Percentiles rank a stretch among this genome's conserved stretches.
These are phyloP conservation scores for Tetramorium alpestre DNA, from an alignment of 1,140 invertebrate genomes.

Conservation along the genomic window DNA sequence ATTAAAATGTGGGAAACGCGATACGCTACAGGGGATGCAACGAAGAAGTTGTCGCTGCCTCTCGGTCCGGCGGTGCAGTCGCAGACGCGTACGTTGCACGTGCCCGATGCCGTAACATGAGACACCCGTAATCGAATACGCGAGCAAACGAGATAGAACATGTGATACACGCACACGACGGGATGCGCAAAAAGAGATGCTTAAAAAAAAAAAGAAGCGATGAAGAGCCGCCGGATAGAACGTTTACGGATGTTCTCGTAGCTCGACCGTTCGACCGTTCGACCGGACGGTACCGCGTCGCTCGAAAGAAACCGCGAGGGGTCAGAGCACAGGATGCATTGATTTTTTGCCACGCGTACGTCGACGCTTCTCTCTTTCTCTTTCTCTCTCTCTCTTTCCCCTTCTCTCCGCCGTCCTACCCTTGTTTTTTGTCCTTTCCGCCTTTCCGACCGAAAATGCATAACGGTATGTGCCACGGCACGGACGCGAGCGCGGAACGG, in stretches of 20 bases:
- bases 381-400: neutral
- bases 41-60: slow-evolving; percentile 25
- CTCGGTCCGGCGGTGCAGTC: slow-evolving; percentile 23
- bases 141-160: slow-evolving; percentile 68
- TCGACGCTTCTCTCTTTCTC: slow-evolving; percentile 44
- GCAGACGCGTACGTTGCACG: slow-evolving; percentile 60
- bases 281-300: slow-evolving; percentile 60
- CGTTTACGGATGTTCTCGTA: slow-evolving; percentile 27
- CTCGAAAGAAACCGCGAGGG: slow-evolving; percentile 61
- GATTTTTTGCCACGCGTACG: slow-evolving; percentile 66
- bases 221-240: slow-evolving; percentile 46
- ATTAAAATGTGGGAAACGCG: slow-evolving; percentile 47
- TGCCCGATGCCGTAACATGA: slow-evolving; percentile 77
- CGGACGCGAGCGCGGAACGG: slow-evolving; percentile 28
- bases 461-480: slow-evolving; percentile 77
- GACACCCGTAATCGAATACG: slow-evolving; percentile 82
- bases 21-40: slow-evolving; percentile 15
- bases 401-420: neutral
- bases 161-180: slow-evolving; percentile 41
- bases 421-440: slow-evolving; percentile 27
- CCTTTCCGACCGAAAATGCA: slow-evolving; percentile 71
- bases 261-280: slow-evolving; percentile 53
- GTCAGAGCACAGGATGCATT: slow-evolving; percentile 73
- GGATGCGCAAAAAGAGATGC: slow-evolving; percentile 67
- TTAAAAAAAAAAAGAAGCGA: slow-evolving; percentile 35